Evolutionary conservation across 1,140 invertebrate species (phyloP).

Genomic region (Brachystomella parvula): DNA sequence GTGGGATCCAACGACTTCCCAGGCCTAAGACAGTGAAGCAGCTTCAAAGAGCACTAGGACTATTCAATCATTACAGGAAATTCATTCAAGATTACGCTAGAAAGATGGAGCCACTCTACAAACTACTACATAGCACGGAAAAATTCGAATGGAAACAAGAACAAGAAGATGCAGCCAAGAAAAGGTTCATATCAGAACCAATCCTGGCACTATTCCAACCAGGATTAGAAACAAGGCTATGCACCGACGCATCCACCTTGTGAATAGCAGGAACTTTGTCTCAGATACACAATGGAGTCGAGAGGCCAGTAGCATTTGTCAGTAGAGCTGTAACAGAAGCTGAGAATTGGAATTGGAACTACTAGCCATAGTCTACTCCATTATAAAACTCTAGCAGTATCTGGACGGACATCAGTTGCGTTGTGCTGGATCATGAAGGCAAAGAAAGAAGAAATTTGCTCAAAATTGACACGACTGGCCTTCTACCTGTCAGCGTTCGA

Average conservation of each 20-base stretch:
- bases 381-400: constrained; percentile 6
- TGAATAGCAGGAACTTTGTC: constrained; percentile 15
- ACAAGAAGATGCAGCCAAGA: constrained; percentile 28
- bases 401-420: constrained; percentile 6
- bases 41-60: constrained; percentile 23
- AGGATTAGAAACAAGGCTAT: neutral
- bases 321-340: neutral
- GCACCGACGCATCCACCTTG: constrained; percentile 15
- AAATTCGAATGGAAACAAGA: constrained; percentile 28
- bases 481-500: neutral
- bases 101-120: constrained; percentile 17
- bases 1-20: constrained; percentile 29
- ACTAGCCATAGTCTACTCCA: neutral
- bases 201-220: constrained; percentile 8
- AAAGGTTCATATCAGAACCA: neutral
- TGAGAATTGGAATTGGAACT: constrained; percentile 1
- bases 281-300: neutral
- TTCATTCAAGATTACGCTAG: constrained; percentile 26
- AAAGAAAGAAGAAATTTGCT: constrained; percentile 12
- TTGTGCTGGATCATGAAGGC: neutral
- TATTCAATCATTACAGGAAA: constrained; percentile 24
- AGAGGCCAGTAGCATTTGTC: constrained; percentile 1
- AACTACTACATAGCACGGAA: constrained; percentile 8
- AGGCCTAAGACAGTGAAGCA: constrained; percentile 26
- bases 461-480: neutral